Evolutionary conservation across 2,888 invertebrate genomes (phyloP).

Genomic region (Pammene fasciana): DNA sequence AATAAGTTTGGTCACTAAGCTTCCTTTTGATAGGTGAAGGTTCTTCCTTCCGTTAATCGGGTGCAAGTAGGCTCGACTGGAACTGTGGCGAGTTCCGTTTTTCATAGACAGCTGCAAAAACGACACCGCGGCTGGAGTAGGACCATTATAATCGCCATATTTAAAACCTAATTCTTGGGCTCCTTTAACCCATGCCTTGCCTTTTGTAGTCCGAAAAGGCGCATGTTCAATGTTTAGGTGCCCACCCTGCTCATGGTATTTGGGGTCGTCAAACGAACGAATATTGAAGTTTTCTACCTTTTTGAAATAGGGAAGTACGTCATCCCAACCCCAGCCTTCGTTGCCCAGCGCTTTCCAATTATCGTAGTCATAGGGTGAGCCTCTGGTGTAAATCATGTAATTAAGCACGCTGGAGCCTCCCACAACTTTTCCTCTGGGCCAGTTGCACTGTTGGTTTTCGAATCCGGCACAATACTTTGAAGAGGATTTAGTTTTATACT

Average conservation of each 20-base stretch:
- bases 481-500: constrained; percentile 90
- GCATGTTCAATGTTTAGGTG: constrained; percentile 82
- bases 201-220: constrained; percentile 78
- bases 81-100: constrained; percentile 86
- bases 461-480: constrained; percentile 88
- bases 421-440: constrained; percentile 91
- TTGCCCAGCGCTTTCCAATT: constrained; percentile 89
- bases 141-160: constrained; percentile 85
- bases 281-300: constrained; percentile 89
- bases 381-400: constrained; percentile 91
- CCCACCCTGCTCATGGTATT: constrained; percentile 83
- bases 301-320: constrained; percentile 89
- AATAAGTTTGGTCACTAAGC: constrained; percentile 84
- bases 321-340: constrained; percentile 88
- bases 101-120: constrained; percentile 85
- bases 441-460: constrained; percentile 88
- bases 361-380: constrained; percentile 88
- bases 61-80: constrained; percentile 86
- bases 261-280: constrained; percentile 76
- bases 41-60: constrained; percentile 84
- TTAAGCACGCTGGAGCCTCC: constrained; percentile 92
- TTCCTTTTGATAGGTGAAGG: constrained; percentile 84
- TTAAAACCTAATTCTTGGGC: constrained; percentile 85
- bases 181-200: constrained; percentile 84
- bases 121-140: constrained; percentile 84